A percentile compares a stretch with the other conserved stretches of the same genome.
These are phyloP conservation scores for Chrysotoxum bicinctum DNA, from an alignment of 2,888 invertebrate genomes.

Conservation along the genomic window DNA sequence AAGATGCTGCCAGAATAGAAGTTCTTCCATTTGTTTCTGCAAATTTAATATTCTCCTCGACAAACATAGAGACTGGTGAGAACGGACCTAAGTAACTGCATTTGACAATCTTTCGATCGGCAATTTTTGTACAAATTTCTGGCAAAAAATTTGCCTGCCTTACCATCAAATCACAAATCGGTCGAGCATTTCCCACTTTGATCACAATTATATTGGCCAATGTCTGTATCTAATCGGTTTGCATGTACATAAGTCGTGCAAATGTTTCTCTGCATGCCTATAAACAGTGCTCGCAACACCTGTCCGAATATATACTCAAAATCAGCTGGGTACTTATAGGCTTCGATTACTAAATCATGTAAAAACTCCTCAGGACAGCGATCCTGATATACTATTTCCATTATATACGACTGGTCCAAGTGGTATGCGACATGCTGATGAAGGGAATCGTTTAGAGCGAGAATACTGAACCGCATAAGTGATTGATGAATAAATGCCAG, in stretches of 20 bases:
- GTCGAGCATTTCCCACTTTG: slow-evolving; percentile 88
- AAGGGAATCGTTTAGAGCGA: slow-evolving; percentile 78
- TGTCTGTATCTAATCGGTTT: slow-evolving; percentile 87
- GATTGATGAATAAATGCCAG: slow-evolving; percentile 55
- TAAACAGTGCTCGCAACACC: slow-evolving; percentile 79
- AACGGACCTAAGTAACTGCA: slow-evolving; percentile 96
- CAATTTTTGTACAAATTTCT: slow-evolving; percentile 87
- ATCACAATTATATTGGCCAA: slow-evolving; percentile 92
- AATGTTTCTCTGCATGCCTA: slow-evolving; percentile 81
- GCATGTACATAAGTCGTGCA: slow-evolving; percentile 79
- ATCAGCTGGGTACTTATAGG: slow-evolving; percentile 80
- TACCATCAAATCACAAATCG: slow-evolving; percentile 87
- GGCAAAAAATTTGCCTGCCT: slow-evolving; percentile 89
- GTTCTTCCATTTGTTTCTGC: slow-evolving; percentile 86
- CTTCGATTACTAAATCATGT: slow-evolving; percentile 83
- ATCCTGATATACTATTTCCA: slow-evolving; percentile 84
- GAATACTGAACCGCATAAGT: slow-evolving; percentile 76
- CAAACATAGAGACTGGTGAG: slow-evolving; percentile 94
- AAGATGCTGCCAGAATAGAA: slow-evolving; percentile 76
- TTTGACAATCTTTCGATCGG: slow-evolving; percentile 92
- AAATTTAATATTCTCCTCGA: slow-evolving; percentile 95
- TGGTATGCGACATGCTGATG: slow-evolving; percentile 76
- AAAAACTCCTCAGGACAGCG: slow-evolving; percentile 85
- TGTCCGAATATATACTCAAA: slow-evolving; percentile 80
- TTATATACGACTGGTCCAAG: slow-evolving; percentile 83